Evolutionary conservation across 2,888 invertebrate genomes (phyloP).

Genomic region (Scaptomyza reducta): DNA sequence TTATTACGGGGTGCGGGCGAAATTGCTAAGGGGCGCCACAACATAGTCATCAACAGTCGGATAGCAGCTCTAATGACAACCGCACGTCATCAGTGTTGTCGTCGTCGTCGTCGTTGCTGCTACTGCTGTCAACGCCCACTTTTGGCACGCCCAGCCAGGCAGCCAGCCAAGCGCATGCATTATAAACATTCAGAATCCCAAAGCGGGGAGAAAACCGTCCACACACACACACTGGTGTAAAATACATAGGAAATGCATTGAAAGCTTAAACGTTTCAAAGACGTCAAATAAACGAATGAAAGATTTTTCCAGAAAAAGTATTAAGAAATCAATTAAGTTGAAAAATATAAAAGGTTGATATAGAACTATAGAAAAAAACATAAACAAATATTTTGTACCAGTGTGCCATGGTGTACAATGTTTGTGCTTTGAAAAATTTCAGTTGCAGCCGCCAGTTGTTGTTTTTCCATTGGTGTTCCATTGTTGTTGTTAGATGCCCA

Average conservation of each 20-base stretch:
- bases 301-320: no score
- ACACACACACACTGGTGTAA: conserved; percentile 20
- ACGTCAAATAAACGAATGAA: background rate
- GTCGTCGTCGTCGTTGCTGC: conserved; percentile 24
- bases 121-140: conserved; percentile 62
- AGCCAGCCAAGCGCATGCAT: conserved; percentile 48
- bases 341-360: no score
- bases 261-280: background rate
- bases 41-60: conserved; percentile 64
- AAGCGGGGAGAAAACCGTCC: conserved; percentile 19
- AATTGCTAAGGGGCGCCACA: conserved; percentile 31
- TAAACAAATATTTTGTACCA: conserved; percentile 9
- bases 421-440: conserved; percentile 40
- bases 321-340: no score
- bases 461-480: conserved; percentile 3
- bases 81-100: conserved; percentile 73
- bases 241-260: background rate
- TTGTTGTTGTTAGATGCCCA: conserved; percentile 29
- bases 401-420: conserved; percentile 29
- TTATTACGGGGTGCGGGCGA: background rate
- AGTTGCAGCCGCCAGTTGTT: conserved; percentile 19
- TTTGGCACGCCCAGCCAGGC: conserved; percentile 72
- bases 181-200: conserved; percentile 47
- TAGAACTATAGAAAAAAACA: no score
- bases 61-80: conserved; percentile 73